Evolutionary conservation across 2,888 invertebrate species (phyloP).

Genomic region (Metallyticus violacea): DNA sequence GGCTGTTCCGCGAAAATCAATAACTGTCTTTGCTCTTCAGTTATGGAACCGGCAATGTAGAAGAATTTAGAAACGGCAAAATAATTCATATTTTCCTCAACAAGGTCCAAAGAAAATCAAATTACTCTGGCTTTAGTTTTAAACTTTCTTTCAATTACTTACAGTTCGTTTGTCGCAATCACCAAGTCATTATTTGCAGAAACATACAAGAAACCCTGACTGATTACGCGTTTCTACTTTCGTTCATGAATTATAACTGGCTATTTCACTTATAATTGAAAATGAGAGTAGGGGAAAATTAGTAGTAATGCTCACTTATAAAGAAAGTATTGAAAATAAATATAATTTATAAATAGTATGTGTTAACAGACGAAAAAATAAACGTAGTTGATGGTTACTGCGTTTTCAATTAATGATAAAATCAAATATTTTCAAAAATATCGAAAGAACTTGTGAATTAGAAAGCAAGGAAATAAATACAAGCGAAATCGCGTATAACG

Average conservation of each 20-base stretch:
- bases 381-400: no score
- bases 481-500: no score
- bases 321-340: no score
- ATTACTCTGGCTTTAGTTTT: not conserved
- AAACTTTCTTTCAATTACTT: not conserved
- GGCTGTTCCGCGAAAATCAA: not conserved
- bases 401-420: no score
- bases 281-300: not conserved
- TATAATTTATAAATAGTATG: not conserved
- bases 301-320: no score
- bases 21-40: not conserved
- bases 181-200: not conserved
- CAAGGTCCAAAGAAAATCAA: not conserved
- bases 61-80: not conserved
- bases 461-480: no score
- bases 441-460: no score
- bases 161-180: not conserved
- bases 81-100: not conserved
- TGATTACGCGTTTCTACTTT: no score
- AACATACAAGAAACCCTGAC: no score
- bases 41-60: not conserved
- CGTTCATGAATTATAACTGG: not conserved
- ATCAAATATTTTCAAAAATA: no score
- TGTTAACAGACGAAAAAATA: no score
- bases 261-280: not conserved